Base-by-base conservation (phyloP, 1,140 invertebrate genomes). In the Chironomus tepperi region DNA sequence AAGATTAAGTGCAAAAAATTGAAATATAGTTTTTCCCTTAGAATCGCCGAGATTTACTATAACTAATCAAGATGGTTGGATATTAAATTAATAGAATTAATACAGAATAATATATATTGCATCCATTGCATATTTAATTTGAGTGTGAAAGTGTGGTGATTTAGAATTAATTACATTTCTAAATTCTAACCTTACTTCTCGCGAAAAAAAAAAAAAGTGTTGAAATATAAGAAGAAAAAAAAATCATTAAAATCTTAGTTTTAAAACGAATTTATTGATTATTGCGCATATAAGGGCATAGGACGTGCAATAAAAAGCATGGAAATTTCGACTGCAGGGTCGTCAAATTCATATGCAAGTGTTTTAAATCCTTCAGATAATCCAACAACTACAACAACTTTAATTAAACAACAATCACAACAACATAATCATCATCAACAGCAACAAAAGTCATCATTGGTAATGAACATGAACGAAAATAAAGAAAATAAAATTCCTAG, bases 1-100 rank as follows among this genome's bases (percentile, higher is more conserved):
- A 57, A 57, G 47, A 57, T 57, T 57, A 57, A 57, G 47, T 57
- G 47, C 47, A 57, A n/a, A 57, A 57, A 57, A 57, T 57, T n/a
- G 47, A 57, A 57, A 57, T 57, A 12, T 57, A 57, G 15, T n/a
- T n/a, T 57, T 15, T n/a, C 12, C 5, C 10, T n/a, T 57, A 57
- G 15, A 57, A 57, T 57, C 47, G 47, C 47, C 47, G 47, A 57
- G 47, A 57, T 57, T 57, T 57, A 57, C 47, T 57, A 57, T 57
- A 57, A 57, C n/a, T 57, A 57, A 57, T 57, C 47, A 57, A 57
- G 15, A 57, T 57, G 47, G 47, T 57, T 57, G 47, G n/a, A 57
- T 57, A n/a, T n/a, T 57, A 57, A n/a, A 57, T 12, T 12, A 57
- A 12, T 57, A 1, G 10, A 5, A 57, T n/a, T 34, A 57, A n/a